Conservation (phyloP, 92 coral and sea anemone genomes). For the Epizoanthus stellaris region DNA sequence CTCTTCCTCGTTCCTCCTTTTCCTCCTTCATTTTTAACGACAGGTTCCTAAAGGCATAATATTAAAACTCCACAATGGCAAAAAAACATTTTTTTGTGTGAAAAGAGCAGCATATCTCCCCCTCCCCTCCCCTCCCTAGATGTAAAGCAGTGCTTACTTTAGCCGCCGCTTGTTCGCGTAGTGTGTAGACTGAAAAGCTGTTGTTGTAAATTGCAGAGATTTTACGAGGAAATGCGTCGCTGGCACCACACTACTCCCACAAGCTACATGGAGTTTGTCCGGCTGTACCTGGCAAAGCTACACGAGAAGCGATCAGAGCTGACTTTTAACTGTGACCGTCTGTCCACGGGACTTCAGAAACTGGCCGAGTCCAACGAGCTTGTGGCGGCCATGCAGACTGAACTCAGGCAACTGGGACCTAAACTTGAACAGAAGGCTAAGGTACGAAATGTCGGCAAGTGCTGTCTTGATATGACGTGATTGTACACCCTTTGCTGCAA, state of each 20-base stretch:
- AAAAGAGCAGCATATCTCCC: too few relatives aligned
- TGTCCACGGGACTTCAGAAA: conserved; percentile 80
- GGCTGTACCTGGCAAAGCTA: conserved; percentile 68
- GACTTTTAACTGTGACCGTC: conserved; percentile 73
- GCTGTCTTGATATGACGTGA: not conserved
- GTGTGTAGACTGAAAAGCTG: not conserved
- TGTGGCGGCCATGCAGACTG: conserved; percentile 89
- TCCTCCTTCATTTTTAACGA: too few relatives aligned
- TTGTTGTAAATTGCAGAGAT: conserved; percentile 42
- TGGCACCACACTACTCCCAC: conserved; percentile 91
- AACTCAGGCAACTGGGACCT: conserved; percentile 87
- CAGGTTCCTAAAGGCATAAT: too few relatives aligned
- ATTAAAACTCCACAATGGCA: too few relatives aligned
- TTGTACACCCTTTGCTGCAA: not conserved
- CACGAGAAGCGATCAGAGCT: conserved; percentile 77
- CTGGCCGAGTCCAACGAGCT: conserved; percentile 83
- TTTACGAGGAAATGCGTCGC: conserved; percentile 81
- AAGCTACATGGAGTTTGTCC: conserved; percentile 91
- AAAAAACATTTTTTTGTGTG: too few relatives aligned
- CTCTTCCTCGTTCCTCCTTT: too few relatives aligned
- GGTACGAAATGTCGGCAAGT: conserved; percentile 37
- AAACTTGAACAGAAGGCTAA: conserved; percentile 84
- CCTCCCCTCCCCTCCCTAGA: too few relatives aligned
- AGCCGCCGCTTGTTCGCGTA: not conserved
- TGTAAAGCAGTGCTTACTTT: too few relatives aligned